Conservation (phyloP, 2,888 invertebrate species). For the Napeogenes inachia region DNA sequence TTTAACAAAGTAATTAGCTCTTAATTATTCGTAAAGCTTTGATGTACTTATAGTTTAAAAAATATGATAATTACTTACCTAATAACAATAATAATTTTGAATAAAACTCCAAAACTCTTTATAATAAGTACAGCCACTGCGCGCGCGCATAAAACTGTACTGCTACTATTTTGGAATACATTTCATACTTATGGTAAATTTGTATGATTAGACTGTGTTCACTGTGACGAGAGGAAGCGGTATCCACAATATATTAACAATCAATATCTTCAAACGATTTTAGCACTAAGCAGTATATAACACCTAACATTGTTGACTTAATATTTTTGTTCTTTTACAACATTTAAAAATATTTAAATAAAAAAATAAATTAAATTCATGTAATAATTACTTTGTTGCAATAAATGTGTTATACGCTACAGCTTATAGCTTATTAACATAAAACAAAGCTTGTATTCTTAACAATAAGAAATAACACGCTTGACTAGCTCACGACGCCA, state of each 20-base stretch:
- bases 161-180: conserved; percentile 32
- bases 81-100: too few relatives aligned
- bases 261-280: not conserved
- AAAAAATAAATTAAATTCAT: too few relatives aligned
- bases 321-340: too few relatives aligned
- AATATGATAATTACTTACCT: too few relatives aligned
- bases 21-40: too few relatives aligned
- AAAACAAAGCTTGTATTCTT: conserved; percentile 31
- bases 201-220: not conserved
- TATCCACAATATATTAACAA: not conserved
- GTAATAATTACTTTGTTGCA: too few relatives aligned
- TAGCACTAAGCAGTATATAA: too few relatives aligned
- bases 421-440: conserved; percentile 31
- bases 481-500: conserved; percentile 41
- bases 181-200: conserved; percentile 35
- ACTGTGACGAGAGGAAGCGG: not conserved
- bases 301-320: too few relatives aligned
- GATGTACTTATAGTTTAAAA: too few relatives aligned
- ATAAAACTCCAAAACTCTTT: conserved; percentile 10
- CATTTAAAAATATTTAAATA: too few relatives aligned
- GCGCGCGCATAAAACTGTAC: conserved; percentile 33
- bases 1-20: too few relatives aligned
- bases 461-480: conserved; percentile 64
- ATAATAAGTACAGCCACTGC: conserved; percentile 24
- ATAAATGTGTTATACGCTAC: conserved; percentile 18